phyloP scores from a whole-genome alignment of 2,113 vertebrate species.

The Lates calcarifer region DNA sequence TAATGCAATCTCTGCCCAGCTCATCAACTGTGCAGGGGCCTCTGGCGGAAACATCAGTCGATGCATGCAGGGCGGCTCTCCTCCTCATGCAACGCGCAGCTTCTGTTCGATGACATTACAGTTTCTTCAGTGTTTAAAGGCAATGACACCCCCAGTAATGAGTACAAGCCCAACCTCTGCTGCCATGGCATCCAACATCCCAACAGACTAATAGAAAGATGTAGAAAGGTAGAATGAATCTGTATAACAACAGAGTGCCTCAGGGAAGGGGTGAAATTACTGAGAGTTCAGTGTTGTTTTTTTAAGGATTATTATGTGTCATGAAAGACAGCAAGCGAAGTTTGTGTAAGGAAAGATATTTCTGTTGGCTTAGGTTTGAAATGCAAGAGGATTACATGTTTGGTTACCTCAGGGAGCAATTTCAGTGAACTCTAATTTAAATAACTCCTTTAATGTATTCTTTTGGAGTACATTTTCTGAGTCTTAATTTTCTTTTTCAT shows the following conservation, averaged over 20 bases:
- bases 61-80: conserved; percentile 39
- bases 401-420: conserved; percentile 9
- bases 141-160: conserved; percentile 60
- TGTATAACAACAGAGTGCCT: conserved; percentile 37
- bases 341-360: conserved; percentile 15
- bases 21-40: conserved; percentile 67
- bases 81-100: conserved; percentile 37
- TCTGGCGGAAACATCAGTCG: conserved; percentile 43
- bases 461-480: conserved; percentile 17
- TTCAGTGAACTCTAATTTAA: conserved; percentile 33
- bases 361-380: conserved; percentile 21
- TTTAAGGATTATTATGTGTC: conserved; percentile 1
- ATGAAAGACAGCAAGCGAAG: background rate
- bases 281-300: background rate
- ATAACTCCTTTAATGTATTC: conserved; percentile 29
- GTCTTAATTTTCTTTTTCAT: conserved; percentile 8
- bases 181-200: conserved; percentile 32
- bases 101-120: conserved; percentile 48
- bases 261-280: conserved; percentile 17
- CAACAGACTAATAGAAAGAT: background rate
- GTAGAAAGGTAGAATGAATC: conserved; percentile 19
- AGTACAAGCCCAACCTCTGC: conserved; percentile 57
- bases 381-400: conserved; percentile 23
- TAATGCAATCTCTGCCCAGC: conserved; percentile 72
- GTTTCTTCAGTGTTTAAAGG: conserved; percentile 29